A percentile compares a stretch with the other conserved stretches of the same genome.
phyloP scores from a whole-genome alignment of 2,797 vertebrate species.

The Hozukius guyotensis region DNA sequence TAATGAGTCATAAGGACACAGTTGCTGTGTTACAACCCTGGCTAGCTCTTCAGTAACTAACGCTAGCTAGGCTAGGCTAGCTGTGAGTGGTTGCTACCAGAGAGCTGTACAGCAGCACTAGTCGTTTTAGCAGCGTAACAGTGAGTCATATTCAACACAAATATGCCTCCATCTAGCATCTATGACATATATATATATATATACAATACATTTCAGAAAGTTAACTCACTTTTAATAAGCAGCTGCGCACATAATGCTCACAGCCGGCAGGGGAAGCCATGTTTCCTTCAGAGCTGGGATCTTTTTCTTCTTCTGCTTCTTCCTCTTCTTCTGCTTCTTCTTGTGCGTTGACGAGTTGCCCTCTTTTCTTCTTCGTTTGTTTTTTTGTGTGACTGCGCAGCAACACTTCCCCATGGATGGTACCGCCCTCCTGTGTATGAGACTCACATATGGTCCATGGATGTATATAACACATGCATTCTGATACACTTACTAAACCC shows the following conservation, averaged over 20 bases:
- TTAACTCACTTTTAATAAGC: constrained; percentile 83
- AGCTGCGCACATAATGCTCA: constrained; percentile 83
- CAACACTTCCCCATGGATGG: not conserved
- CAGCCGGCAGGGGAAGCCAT: constrained; percentile 82
- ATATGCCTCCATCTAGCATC: rapidly evolving
- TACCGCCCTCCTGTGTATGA: not conserved
- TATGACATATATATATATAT: too few species aligned
- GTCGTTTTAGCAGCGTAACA: not conserved
- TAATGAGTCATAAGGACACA: not conserved
- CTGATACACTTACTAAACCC: not conserved
- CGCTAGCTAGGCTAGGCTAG: not conserved
- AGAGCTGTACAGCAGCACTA: too few species aligned
- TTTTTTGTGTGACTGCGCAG: not conserved
- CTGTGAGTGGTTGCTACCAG: not conserved
- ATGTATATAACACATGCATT: not conserved
- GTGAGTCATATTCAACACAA: not conserved
- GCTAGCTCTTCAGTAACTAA: not conserved
- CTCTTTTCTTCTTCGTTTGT: not conserved
- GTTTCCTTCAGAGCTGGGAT: not conserved
- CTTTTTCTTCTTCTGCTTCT: not conserved
- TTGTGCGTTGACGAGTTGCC: rapidly evolving
- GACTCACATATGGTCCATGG: rapidly evolving
- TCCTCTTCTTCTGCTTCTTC: not conserved
- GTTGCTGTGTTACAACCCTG: not conserved
- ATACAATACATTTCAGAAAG: not conserved